Base-by-base conservation (phyloP, 1,140 invertebrate species). In the Elymnias hypermnestra region DNA sequence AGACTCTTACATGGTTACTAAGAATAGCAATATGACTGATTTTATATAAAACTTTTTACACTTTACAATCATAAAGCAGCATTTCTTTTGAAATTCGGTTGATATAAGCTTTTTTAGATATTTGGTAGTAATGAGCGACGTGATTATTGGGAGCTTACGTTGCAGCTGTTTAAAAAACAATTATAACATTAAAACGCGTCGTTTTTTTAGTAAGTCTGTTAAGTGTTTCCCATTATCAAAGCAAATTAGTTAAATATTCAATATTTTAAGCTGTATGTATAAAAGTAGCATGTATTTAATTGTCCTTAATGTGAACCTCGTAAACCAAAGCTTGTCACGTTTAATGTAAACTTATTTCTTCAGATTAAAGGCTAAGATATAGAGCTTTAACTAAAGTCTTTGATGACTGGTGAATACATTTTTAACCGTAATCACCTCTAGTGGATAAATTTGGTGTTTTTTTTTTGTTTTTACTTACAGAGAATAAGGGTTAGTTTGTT, bases 311-410 rank as follows among this genome's bases (percentile, higher is more conserved):
- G 22, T 26, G 21, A 47, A 47, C 46, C 46, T 49, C 38, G 31
- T 49, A 49, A 49, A 49, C 46, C 46, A 49, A 49, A 49, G 46
- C 46, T 49, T 49, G 25, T 49, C 21, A 10, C 36, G 41, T 48
- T 39, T 13, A 31, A 26, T 33, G 14, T 33, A 33, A 33, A 15
- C 31, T 33, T 15, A 33, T 6, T 3, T 7, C 3, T 7, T 17
- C 2, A 33, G 13, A 17, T 13, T 33, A 12, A 29, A 12, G 26
- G 2, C 13, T 12, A 29, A 12, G 26, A 13, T 29, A 29, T 12
- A 13, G 9, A 29, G 26, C 4, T 9, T 4, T 29, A 29, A n/a
- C n/a, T n/a, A n/a, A n/a, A n/a, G n/a, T n/a, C n/a, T n/a, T n/a
- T n/a, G n/a, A n/a, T n/a, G n/a, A n/a, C n/a, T n/a, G n/a, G n/a